Conservation (phyloP, 2,113 vertebrate species). For the Cynopterus brachyotis region DNA sequence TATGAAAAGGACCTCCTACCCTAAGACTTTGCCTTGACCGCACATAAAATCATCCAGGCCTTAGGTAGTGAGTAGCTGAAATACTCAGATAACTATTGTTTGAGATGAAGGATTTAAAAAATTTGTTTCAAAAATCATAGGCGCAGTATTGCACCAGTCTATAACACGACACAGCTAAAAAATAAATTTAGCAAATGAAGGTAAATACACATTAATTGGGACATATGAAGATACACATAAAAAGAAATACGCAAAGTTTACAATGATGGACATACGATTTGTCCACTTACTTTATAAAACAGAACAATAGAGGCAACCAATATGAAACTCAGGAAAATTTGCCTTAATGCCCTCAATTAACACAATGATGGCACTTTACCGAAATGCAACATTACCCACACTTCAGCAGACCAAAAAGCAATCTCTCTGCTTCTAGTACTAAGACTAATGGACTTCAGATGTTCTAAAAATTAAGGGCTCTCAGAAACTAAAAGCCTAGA, state of each 20-base stretch:
- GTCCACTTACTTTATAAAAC: neutral
- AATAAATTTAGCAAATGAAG: neutral
- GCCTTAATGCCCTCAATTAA: neutral
- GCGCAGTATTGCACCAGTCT: neutral
- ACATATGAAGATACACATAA: neutral
- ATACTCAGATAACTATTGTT: neutral
- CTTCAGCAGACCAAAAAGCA: neutral
- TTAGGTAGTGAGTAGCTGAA: neutral
- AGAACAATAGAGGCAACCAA: neutral
- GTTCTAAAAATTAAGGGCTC: neutral
- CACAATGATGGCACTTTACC: neutral
- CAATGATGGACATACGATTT: neutral
- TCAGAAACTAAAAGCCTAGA: neutral
- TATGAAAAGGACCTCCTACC: neutral
- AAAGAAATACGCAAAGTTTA: neutral
- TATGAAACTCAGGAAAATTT: neutral
- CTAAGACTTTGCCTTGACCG: neutral
- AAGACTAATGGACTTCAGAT: neutral
- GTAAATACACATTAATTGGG: neutral
- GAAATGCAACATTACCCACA: neutral
- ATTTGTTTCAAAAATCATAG: neutral
- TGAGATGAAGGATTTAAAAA: neutral
- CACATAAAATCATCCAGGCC: neutral
- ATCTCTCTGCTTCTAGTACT: neutral
- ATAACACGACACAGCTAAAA: neutral